These are phyloP conservation scores for Caenorhabditis remanei DNA, from an alignment of 1,140 invertebrate genomes.

Conservation along the genomic window DNA sequence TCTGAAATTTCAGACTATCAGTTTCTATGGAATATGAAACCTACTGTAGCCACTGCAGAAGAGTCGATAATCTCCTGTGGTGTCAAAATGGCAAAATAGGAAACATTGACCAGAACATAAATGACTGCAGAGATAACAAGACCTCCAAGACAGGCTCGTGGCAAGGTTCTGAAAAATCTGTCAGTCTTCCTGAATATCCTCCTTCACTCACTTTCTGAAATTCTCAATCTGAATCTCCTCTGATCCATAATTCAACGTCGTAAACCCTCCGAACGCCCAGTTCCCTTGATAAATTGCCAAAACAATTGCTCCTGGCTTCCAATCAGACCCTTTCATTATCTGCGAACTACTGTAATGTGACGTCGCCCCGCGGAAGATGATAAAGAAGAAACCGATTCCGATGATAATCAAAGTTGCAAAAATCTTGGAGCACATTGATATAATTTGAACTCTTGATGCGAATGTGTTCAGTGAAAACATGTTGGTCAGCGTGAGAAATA, in stretches of 20 bases:
- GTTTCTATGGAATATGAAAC: not conserved
- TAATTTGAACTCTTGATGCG: conserved; percentile 53
- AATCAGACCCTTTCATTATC: conserved; percentile 43
- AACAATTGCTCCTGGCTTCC: conserved; percentile 37
- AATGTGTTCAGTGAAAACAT: conserved; percentile 55
- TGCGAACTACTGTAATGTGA: conserved; percentile 14
- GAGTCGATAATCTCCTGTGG: conserved; percentile 56
- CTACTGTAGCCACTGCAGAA: conserved; percentile 59
- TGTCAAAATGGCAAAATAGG: conserved; percentile 59
- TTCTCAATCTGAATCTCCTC: conserved; percentile 61
- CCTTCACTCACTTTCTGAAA: conserved; percentile 38
- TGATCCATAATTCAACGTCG: conserved; percentile 45
- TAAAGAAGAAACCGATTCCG: conserved; percentile 47
- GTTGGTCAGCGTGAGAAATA: conserved; percentile 56
- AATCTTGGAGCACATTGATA: conserved; percentile 60
- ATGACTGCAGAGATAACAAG: conserved; percentile 47
- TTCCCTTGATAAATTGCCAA: conserved; percentile 59
- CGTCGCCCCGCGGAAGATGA: conserved; percentile 17
- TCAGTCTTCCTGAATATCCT: not conserved
- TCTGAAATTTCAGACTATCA: not conserved
- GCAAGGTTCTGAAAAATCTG: conserved; percentile 36
- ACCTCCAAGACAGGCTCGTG: conserved; percentile 47
- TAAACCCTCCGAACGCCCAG: conserved; percentile 58
- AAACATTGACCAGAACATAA: conserved; percentile 53
- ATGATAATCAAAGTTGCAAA: conserved; percentile 44